These are phyloP conservation scores for Agapostemon virescens DNA, from an alignment of 2,888 invertebrate species.

Conservation along the genomic window DNA sequence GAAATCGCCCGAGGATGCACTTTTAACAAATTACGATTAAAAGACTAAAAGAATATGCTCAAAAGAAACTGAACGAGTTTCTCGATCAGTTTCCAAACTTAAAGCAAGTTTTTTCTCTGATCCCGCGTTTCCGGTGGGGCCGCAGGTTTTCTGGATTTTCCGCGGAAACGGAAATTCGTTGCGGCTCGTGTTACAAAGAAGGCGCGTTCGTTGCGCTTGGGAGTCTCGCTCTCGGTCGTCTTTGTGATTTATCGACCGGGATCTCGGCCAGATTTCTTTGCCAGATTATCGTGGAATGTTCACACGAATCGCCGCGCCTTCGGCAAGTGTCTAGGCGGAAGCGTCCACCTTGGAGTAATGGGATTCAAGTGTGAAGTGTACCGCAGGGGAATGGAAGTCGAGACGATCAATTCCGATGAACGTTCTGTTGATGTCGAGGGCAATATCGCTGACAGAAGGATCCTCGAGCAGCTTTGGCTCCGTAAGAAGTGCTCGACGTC, in stretches of 20 bases:
- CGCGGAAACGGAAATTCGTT: constrained; percentile 50
- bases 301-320: constrained; percentile 2
- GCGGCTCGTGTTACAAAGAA: constrained; percentile 25
- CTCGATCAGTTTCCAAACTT: constrained; percentile 31
- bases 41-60: neutral
- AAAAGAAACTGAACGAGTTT: constrained; percentile 33
- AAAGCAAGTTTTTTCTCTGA: constrained; percentile 22
- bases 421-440: neutral
- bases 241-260: constrained; percentile 21
- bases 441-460: constrained; percentile 26
- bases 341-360: neutral
- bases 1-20: neutral
- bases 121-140: constrained; percentile 40
- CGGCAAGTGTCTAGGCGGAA: neutral
- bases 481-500: constrained; percentile 20
- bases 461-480: constrained; percentile 12
- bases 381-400: neutral
- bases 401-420: neutral
- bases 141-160: neutral
- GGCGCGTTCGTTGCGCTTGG: constrained; percentile 9
- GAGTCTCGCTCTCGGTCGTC: constrained; percentile 12
- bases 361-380: neutral
- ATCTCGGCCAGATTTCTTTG: constrained; percentile 14
- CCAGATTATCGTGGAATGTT: neutral
- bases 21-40: neutral